Evolutionary conservation across 2,797 vertebrate genomes (phyloP).

Genomic region (Tragopan temminckii): DNA sequence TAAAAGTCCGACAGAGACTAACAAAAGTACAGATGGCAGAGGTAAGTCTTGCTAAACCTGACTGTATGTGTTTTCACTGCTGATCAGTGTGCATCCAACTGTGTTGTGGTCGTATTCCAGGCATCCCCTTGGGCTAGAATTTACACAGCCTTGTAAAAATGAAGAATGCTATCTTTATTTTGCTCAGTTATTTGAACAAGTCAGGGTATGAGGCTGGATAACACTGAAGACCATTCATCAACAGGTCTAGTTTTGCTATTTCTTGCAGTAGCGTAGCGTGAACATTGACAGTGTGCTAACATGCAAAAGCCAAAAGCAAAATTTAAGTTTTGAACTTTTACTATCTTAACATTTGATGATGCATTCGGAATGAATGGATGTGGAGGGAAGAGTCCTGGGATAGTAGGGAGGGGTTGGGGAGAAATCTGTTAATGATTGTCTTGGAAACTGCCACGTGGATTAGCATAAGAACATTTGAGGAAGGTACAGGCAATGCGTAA

Average conservation of each 20-base stretch:
- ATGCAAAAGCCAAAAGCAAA: not conserved
- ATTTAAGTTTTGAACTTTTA: not conserved
- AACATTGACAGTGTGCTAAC: not conserved
- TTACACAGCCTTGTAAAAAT: not conserved
- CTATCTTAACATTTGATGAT: not conserved
- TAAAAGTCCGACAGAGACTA: not conserved
- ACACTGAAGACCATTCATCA: not conserved
- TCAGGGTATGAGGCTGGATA: not conserved
- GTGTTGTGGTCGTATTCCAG: not conserved
- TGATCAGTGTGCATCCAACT: not conserved
- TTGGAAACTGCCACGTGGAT: not conserved
- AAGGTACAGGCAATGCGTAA: not conserved
- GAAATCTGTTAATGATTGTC: not conserved
- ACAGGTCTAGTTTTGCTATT: not conserved
- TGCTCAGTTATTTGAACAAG: not conserved
- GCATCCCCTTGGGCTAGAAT: not conserved
- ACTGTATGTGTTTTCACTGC: not conserved
- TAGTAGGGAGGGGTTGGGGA: not conserved
- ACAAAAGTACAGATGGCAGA: not conserved
- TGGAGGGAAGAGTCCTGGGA: not conserved
- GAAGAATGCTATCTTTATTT: not conserved
- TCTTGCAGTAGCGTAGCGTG: not conserved
- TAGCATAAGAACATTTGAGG: not conserved
- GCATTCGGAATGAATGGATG: not conserved
- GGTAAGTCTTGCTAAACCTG: slow-evolving; percentile 37